Conservation (phyloP, 2,888 invertebrate genomes). For the Drosophila vallismaia region DNA sequence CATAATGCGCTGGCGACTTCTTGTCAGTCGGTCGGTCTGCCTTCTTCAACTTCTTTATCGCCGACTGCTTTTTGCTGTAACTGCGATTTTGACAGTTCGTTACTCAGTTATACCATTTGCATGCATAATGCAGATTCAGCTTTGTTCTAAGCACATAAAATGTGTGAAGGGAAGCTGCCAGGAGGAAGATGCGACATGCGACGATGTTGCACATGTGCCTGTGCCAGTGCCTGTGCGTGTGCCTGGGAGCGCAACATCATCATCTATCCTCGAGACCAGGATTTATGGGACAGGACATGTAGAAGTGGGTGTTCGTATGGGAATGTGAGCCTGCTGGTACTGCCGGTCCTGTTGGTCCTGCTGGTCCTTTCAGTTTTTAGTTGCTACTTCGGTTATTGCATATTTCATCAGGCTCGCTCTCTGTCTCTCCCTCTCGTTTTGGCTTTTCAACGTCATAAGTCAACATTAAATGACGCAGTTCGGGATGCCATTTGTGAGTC, state of each 20-base stretch:
- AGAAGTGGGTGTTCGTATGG: constrained; percentile 4
- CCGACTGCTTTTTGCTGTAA: constrained; percentile 40
- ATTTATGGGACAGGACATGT: constrained; percentile 63
- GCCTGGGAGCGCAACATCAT: constrained; percentile 20
- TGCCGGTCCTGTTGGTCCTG: constrained; percentile 4
- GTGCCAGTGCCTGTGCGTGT: constrained; percentile 15
- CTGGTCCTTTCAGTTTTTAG: constrained; percentile 49
- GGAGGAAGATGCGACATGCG: constrained; percentile 21
- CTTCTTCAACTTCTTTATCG: constrained; percentile 52
- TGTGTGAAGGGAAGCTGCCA: constrained; percentile 23
- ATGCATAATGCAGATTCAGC: constrained; percentile 69
- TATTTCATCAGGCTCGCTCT: constrained; percentile 50
- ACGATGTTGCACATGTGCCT: constrained; percentile 18
- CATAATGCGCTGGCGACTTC: constrained; percentile 61
- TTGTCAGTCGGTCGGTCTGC: constrained; percentile 37
- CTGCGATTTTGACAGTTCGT: constrained; percentile 79
- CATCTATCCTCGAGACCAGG: constrained; percentile 48
- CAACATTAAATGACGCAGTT: constrained; percentile 41
- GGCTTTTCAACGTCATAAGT: constrained; percentile 26
- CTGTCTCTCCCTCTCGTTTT: background rate
- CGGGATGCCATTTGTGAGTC: constrained; percentile 60
- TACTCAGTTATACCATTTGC: constrained; percentile 77
- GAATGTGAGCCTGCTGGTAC: constrained; percentile 1
- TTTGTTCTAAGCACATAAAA: constrained; percentile 49
- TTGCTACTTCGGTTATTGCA: constrained; percentile 65